phyloP scores from a whole-genome alignment of 2,797 vertebrate genomes.

The Neosilurus hyrtlii region DNA sequence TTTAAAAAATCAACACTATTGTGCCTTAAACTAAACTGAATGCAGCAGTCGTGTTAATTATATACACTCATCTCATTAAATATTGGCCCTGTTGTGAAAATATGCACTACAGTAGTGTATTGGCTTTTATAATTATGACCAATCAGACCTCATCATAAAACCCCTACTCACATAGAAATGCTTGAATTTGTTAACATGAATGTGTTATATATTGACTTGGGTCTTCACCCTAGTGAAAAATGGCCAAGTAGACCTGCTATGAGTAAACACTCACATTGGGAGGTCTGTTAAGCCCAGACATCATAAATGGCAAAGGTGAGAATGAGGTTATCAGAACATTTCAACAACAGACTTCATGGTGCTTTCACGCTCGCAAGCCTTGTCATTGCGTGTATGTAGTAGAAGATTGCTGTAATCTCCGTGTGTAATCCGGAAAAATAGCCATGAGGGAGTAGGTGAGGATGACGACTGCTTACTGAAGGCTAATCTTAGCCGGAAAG shows the following conservation, averaged over 20 bases:
- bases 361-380: conserved; percentile 42
- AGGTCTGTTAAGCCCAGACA: conserved; percentile 39
- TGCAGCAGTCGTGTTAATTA: neutral
- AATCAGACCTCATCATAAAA: neutral
- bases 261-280: conserved; percentile 16
- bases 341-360: conserved; percentile 38
- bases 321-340: conserved; percentile 47
- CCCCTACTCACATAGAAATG: neutral
- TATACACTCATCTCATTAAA: neutral
- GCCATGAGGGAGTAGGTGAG: conserved; percentile 65
- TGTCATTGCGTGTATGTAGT: conserved; percentile 55
- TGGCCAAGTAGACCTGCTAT: conserved; percentile 25
- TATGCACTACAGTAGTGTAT: neutral
- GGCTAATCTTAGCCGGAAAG: conserved; percentile 38
- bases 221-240: conserved; percentile 9
- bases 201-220: neutral
- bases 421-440: conserved; percentile 72
- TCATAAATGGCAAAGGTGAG: conserved; percentile 49
- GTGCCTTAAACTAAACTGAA: neutral
- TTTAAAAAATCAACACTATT: neutral
- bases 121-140: neutral
- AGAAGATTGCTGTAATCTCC: conserved; percentile 76
- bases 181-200: neutral
- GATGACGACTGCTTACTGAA: conserved; percentile 44
- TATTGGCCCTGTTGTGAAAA: neutral